Base-by-base conservation (phyloP, 2,797 vertebrate species). In the Tragelaphus oryx region DNA sequence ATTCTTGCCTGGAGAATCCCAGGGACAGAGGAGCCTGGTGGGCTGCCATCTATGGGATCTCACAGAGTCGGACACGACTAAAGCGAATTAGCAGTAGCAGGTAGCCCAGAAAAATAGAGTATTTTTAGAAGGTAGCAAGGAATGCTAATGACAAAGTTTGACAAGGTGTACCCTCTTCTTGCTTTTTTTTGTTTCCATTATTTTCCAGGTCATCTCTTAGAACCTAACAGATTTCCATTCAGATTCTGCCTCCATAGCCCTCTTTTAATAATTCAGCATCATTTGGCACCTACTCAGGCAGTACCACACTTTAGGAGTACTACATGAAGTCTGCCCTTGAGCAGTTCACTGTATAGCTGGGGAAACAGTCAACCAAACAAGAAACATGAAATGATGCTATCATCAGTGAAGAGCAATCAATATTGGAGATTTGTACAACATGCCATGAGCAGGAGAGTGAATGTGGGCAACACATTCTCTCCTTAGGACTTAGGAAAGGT, bases 201-300 rank as follows among this genome's bases (percentile, higher is more conserved):
- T 84, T 89, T 83, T 37, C 41, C 54, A 87, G 87, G 87, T 22
- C 54, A 46, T 41, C 26, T 65, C 37, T 71, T 71, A 78, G 37
- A 93, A 75, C 22, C 68, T 57, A 76, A 76, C n/a, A 81, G 8
- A 26, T 92, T 93, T 91, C 14, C 62, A 71, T 5, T 30, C 16
- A n/a, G 20, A 41, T 54, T 30, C 85, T 92, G 48, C 33, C 48
- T 90, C 59, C 17, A 48, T 20, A 84, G 7, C 11, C 24, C n/a
- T 57, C 24, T 68, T 93, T 83, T 33, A 80, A 48, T 4, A 14
- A 59, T 17, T 88, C 4, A 24, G 18, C 22, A 80, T n/a, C 48
- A 28, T 46, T 44, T 46, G 44, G 37, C 13, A 65, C 44, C 14
- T 37, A 11, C 44, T 78, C 8, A 48, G 30, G 10, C 14, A 55